Conservation (phyloP, 2,113 vertebrate species). For the Melanocharis versteri region DNA sequence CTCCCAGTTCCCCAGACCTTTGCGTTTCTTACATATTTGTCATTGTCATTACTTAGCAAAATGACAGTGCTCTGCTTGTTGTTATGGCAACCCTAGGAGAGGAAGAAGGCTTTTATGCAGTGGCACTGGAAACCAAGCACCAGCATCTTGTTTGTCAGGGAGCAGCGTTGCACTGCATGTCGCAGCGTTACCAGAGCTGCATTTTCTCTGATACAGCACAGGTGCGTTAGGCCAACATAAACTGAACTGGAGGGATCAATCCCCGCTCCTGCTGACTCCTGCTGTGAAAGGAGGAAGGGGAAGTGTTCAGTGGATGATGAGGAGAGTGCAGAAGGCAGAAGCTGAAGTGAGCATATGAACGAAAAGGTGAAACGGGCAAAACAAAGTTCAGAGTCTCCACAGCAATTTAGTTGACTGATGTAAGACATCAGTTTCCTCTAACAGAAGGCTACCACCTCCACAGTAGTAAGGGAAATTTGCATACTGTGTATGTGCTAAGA, state of each 20-base stretch:
- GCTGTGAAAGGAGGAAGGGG: neutral
- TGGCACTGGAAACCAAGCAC: neutral
- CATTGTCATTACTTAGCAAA: slow-evolving; percentile 48
- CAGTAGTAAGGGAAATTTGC: neutral
- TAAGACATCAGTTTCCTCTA: neutral
- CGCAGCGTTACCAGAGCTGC: neutral
- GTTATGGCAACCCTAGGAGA: slow-evolving; percentile 20
- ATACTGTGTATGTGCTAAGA: neutral
- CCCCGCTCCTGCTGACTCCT: neutral
- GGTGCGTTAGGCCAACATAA: neutral
- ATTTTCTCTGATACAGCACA: neutral
- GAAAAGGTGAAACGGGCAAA: neutral
- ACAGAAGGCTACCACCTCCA: neutral
- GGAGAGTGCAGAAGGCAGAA: neutral
- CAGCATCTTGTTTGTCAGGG: neutral
- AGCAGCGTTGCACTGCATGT: neutral
- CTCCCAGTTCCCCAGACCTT: slow-evolving; percentile 7
- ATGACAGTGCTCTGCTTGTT: neutral
- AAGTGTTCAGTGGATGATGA: neutral
- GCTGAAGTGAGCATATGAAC: neutral
- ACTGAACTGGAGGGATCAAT: neutral
- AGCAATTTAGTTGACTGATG: neutral
- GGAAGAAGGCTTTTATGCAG: neutral
- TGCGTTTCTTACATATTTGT: slow-evolving; percentile 42
- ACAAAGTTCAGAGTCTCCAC: neutral